Percentiles rank a stretch among this genome's conserved stretches.
Conservation (phyloP, 2,797 vertebrate genomes). For the Clarias platycephalus region DNA sequence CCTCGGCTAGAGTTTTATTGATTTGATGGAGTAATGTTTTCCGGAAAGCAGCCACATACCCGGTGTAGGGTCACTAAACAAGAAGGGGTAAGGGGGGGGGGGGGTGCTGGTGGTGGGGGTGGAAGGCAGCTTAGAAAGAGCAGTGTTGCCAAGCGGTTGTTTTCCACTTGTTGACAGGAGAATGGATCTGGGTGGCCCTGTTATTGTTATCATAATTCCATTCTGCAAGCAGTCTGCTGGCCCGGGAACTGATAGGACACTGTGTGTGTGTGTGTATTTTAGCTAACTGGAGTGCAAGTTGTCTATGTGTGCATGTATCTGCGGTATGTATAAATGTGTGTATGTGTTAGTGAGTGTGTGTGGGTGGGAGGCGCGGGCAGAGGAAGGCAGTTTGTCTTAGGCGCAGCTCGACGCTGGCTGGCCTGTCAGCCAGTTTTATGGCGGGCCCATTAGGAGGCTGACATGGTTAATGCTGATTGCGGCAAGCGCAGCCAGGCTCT, state of each 20-base stretch:
- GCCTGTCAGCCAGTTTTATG: conserved; percentile 74
- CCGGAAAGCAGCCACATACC: conserved; percentile 49
- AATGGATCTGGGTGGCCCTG: conserved; percentile 58
- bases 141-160: conserved; percentile 54
- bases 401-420: conserved; percentile 64
- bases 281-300: conserved; percentile 54
- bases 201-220: conserved; percentile 61
- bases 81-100: conserved; percentile 9
- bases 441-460: conserved; percentile 78
- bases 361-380: conserved; percentile 47
- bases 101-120: background rate
- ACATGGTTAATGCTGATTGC: conserved; percentile 81
- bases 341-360: conserved; percentile 46
- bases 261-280: conserved; percentile 42
- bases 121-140: conserved; percentile 47
- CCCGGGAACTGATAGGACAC: conserved; percentile 54
- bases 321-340: conserved; percentile 51
- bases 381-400: conserved; percentile 69
- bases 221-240: conserved; percentile 56
- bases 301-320: conserved; percentile 50
- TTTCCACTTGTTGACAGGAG: conserved; percentile 61
- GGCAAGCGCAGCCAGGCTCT: conserved; percentile 73
- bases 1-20: conserved; percentile 40
- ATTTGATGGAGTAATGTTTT: conserved; percentile 56
- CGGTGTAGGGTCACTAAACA: conserved; percentile 52